Base-by-base conservation (phyloP, 2,888 invertebrate species). In the Tetrapedia diversipes region DNA sequence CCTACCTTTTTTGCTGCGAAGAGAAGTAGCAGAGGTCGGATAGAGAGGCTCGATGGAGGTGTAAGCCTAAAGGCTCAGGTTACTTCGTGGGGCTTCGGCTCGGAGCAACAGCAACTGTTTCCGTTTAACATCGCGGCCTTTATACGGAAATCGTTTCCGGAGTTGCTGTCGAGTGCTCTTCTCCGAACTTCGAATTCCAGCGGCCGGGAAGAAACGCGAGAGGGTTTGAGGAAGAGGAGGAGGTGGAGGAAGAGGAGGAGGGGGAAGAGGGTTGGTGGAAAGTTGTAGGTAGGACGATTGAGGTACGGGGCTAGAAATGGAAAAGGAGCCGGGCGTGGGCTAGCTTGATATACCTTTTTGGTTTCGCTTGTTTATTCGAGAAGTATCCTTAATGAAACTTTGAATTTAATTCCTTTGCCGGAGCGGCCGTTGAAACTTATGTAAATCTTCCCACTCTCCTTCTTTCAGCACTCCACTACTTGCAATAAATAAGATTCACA, bases 41-140 rank as follows among this genome's bases (percentile, higher is more conserved):
- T n/a, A n/a, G n/a, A n/a, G n/a, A n/a, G n/a, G n/a, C n/a, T n/a
- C n/a, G n/a, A n/a, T n/a, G n/a, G n/a, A n/a, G n/a, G n/a, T n/a
- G n/a, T n/a, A n/a, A n/a, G n/a, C n/a, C n/a, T n/a, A n/a, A n/a
- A n/a, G n/a, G n/a, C n/a, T n/a, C n/a, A n/a, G n/a, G n/a, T n/a
- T n/a, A n/a, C n/a, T n/a, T n/a, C n/a, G n/a, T n/a, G n/a, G n/a
- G n/a, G n/a, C n/a, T n/a, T n/a, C n/a, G n/a, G n/a, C n/a, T n/a
- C n/a, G n/a, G n/a, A n/a, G n/a, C n/a, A n/a, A n/a, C n/a, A n/a
- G n/a, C n/a, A n/a, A n/a, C n/a, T n/a, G n/a, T n/a, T n/a, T n/a
- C n/a, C n/a, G 69, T 56, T 61, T 51, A 74, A 66, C 34, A 56
- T 70, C 39, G n/a, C 59, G 11, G 56, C 39, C 66, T 66, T 34